Conservation (phyloP, 2,113 vertebrate species). For the Odobenus rosmarus region DNA sequence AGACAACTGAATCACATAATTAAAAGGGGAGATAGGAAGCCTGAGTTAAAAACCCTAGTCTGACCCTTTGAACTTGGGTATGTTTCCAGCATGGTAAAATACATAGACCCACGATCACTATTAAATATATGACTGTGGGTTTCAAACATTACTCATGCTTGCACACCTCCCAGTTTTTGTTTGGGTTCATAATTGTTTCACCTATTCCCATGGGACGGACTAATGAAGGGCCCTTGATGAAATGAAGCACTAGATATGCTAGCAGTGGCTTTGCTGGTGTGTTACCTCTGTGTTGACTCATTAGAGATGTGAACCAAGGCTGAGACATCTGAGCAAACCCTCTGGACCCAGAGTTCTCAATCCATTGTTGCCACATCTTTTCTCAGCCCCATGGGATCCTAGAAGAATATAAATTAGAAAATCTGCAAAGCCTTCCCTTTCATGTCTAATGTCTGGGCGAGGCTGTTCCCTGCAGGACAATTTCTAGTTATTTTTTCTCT, state of each 20-base stretch:
- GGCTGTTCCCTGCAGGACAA: conserved; percentile 70
- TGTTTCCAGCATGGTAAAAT: not conserved
- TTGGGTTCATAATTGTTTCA: conserved; percentile 17
- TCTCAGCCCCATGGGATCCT: conserved; percentile 53
- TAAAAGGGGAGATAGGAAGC: not conserved
- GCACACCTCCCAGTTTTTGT: not conserved
- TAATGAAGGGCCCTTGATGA: conserved; percentile 37
- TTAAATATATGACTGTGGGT: not conserved
- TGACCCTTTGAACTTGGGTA: not conserved
- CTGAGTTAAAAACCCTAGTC: not conserved
- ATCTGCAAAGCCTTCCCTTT: conserved; percentile 76
- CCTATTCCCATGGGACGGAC: not conserved
- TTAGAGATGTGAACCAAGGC: conserved; percentile 55
- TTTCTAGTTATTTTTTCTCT: conserved; percentile 72
- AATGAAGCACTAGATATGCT: not conserved
- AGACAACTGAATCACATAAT: not conserved
- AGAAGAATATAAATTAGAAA: conserved; percentile 76
- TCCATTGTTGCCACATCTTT: conserved; percentile 68
- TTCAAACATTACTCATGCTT: not conserved
- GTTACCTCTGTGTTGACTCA: conserved; percentile 4
- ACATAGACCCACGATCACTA: not conserved
- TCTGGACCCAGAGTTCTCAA: not conserved
- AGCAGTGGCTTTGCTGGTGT: not conserved
- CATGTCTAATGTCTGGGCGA: conserved; percentile 70
- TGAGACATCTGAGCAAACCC: conserved; percentile 51